Evolutionary conservation across 2,113 vertebrate species (phyloP), one percentile per base, ranked within the genome.

Genomic region (Todiramphus chloris): DNA sequence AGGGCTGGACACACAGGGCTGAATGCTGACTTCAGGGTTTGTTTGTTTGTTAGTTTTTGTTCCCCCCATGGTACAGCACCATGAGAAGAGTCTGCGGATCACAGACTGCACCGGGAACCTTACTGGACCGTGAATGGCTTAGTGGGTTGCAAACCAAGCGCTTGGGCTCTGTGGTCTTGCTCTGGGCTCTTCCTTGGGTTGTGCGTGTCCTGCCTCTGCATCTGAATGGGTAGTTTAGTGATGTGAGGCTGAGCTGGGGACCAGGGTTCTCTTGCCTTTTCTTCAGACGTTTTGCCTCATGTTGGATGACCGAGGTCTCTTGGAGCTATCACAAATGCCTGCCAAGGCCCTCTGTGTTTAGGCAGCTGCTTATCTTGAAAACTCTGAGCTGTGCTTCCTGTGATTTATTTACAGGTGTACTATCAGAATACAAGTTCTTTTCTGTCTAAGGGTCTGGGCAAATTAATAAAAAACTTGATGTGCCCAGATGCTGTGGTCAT

Each of bases 81-180:
- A 3, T 28, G 31, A 48, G 46, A 21, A 60, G 51, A 19, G 35
- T 16, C 30, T 87, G 58, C 18, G 67, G 55, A 14, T 77, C 23
- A n/a, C 25, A 7, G 3, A 9, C 37, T 56, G 63, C 19, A 6
- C 30, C 35, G 39, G 41, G 25, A 77, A 17, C 43, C 43, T 43
- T 43, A 43, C 15, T 15, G 43, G 43, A 43, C 43, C 16, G 10
- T 2, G 44, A 13, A 27, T 2, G n/a, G 2, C 5, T 67, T 4
- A 11, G 3, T 62, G 75, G 23, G 33, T 24, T 37, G 56, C 12
- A 58, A 59, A 24, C 24, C 5, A 17, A 68, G 35, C 9, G 7
- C 35, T 10, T 53, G 3, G 37, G 53, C 30, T 2, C 0, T 11
- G 12, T 2, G 0, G 10, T 13, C 62, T 81, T 50, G n/a, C 43